Evolutionary conservation across 2,113 vertebrate genomes (phyloP).

Genomic region (Datnioides undecimradiatus): DNA sequence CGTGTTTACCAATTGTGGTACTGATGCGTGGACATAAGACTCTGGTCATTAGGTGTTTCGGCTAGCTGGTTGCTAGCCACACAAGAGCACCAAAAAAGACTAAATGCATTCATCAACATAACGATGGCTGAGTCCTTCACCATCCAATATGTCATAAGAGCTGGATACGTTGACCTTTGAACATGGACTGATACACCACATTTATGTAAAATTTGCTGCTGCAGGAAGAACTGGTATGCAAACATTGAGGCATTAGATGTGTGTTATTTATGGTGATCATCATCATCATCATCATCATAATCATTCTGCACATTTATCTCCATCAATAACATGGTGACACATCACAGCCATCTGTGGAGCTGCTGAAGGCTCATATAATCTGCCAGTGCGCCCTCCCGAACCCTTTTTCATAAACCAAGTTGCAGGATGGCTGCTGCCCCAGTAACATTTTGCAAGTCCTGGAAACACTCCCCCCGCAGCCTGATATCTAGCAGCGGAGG

Average conservation of each 20-base stretch:
- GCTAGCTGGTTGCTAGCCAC: background rate
- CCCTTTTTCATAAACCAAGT: background rate
- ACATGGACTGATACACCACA: background rate
- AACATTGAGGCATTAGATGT: background rate
- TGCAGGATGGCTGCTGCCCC: constrained; percentile 37
- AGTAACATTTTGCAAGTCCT: constrained; percentile 39
- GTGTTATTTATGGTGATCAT: background rate
- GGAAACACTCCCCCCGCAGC: constrained; percentile 37
- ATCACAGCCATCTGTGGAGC: constrained; percentile 7
- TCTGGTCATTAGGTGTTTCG: background rate
- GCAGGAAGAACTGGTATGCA: background rate
- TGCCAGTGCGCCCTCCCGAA: background rate
- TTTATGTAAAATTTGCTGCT: background rate
- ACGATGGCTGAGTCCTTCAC: background rate
- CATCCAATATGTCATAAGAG: background rate
- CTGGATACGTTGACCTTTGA: background rate
- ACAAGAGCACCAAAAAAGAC: background rate
- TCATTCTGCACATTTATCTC: background rate
- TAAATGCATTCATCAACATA: background rate
- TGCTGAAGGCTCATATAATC: constrained; percentile 14
- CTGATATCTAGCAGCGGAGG: constrained; percentile 45
- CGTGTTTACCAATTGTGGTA: background rate
- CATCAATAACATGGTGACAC: background rate
- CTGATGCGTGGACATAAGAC: background rate
- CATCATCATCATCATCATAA: background rate